Percentiles rank a stretch among this genome's conserved stretches.
These are phyloP conservation scores for Ferrisia virgata DNA, from an alignment of 2,888 invertebrate genomes.

Conservation along the genomic window DNA sequence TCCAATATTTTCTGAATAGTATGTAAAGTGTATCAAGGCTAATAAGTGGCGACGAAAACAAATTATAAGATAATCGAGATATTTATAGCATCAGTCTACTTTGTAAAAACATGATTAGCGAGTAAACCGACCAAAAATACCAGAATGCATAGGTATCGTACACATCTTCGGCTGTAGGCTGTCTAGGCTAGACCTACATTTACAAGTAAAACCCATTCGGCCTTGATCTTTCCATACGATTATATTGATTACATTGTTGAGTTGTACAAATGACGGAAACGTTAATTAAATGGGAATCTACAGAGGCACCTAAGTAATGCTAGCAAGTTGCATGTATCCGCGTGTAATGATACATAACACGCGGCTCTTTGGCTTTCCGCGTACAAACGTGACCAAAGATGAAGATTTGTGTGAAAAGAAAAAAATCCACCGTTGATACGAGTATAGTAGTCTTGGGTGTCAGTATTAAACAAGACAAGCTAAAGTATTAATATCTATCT, in stretches of 20 bases:
- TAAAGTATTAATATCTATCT: slow-evolving; percentile 6
- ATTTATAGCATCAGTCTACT: too few relatives aligned
- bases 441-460: background rate
- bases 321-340: too few relatives aligned
- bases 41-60: too few relatives aligned
- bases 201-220: background rate
- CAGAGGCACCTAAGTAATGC: too few relatives aligned
- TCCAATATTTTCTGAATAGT: too few relatives aligned
- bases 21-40: too few relatives aligned
- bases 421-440: background rate
- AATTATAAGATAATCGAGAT: too few relatives aligned
- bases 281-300: slow-evolving; percentile 22
- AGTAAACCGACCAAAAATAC: too few relatives aligned
- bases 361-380: background rate
- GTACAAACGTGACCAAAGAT: background rate
- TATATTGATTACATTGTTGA: background rate
- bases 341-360: slow-evolving; percentile 3
- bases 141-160: too few relatives aligned
- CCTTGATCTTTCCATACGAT: background rate
- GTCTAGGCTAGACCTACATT: too few relatives aligned
- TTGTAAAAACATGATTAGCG: too few relatives aligned
- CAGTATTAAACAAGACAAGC: background rate
- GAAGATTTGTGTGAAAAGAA: background rate
- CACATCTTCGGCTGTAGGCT: too few relatives aligned
- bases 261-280: background rate